phyloP scores from a whole-genome alignment of 2,113 vertebrate species.

The Hemibagrus wyckioides region DNA sequence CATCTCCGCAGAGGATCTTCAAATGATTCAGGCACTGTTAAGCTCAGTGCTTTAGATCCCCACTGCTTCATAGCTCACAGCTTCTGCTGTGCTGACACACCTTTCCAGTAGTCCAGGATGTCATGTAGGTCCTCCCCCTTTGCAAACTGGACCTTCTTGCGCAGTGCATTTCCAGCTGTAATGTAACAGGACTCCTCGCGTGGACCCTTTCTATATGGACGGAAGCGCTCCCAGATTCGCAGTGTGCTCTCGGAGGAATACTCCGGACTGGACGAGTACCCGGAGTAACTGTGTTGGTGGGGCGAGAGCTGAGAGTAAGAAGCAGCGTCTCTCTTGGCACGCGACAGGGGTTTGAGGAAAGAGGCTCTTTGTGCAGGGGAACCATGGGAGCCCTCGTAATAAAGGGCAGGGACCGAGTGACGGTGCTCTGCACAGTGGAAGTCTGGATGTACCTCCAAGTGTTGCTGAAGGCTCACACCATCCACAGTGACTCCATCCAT shows the following conservation, averaged over 20 bases:
- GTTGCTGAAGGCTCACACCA: conserved; percentile 70
- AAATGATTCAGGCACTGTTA: conserved; percentile 54
- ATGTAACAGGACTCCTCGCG: conserved; percentile 93
- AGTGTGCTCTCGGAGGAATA: conserved; percentile 97
- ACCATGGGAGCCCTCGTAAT: conserved; percentile 81
- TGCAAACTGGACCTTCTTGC: conserved; percentile 99
- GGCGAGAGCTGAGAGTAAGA: conserved; percentile 98
- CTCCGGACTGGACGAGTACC: conserved; percentile 98
- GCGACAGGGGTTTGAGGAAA: conserved; percentile 93
- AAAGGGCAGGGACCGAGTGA: conserved; percentile 87
- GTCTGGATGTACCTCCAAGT: conserved; percentile 92
- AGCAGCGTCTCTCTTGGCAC: conserved; percentile 92
- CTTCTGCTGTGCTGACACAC: conserved; percentile 98
- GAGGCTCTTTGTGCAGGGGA: conserved; percentile 92
- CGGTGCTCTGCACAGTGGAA: conserved; percentile 99
- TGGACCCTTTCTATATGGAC: conserved; percentile 95
- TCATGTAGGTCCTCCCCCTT: conserved; percentile 99
- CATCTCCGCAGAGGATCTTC: conserved; percentile 45
- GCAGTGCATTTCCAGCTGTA: conserved; percentile 94
- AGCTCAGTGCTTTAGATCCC: conserved; percentile 52
- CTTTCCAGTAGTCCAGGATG: conserved; percentile 99
- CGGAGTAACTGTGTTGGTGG: conserved; percentile 90
- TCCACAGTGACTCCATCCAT: conserved; percentile 52
- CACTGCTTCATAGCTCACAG: conserved; percentile 76
- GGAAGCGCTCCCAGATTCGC: conserved; percentile 98